Evolutionary conservation across 2,113 vertebrate genomes (phyloP).

Genomic region (Fukomys damarensis): DNA sequence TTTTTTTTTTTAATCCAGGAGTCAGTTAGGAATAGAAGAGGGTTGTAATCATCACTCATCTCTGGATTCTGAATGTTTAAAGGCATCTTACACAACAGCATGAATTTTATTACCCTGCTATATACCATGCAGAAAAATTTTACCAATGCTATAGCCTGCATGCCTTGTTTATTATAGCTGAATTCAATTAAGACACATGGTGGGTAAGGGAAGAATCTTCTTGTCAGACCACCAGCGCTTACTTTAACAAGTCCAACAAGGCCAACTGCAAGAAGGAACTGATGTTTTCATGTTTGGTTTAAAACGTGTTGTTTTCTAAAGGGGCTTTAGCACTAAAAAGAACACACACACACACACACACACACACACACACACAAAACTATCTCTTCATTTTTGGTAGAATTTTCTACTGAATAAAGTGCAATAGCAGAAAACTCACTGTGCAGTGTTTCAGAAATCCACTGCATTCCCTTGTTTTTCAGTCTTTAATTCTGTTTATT

Average conservation of each 20-base stretch:
- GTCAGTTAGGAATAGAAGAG: constrained; percentile 72
- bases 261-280: neutral
- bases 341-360: neutral
- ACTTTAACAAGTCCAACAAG: constrained; percentile 8
- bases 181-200: constrained; percentile 81
- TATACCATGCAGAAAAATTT: constrained; percentile 60
- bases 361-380: neutral
- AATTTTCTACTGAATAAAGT: constrained; percentile 45
- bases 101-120: constrained; percentile 71
- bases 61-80: constrained; percentile 73
- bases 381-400: neutral
- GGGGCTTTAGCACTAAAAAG: neutral
- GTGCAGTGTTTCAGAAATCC: neutral
- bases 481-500: neutral
- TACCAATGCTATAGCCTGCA: constrained; percentile 45
- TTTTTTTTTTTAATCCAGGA: constrained; percentile 67
- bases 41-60: constrained; percentile 74
- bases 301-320: neutral
- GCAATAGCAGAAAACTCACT: neutral
- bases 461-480: neutral
- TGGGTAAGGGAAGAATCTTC: constrained; percentile 3
- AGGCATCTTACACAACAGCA: constrained; percentile 67
- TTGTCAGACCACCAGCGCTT: constrained; percentile 5
- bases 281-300: neutral
- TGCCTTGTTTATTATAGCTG: constrained; percentile 83